Evolutionary conservation across 2,797 vertebrate species (phyloP), one percentile per base, ranked within the genome.

Genomic region (Melanotaenia nigrans): DNA sequence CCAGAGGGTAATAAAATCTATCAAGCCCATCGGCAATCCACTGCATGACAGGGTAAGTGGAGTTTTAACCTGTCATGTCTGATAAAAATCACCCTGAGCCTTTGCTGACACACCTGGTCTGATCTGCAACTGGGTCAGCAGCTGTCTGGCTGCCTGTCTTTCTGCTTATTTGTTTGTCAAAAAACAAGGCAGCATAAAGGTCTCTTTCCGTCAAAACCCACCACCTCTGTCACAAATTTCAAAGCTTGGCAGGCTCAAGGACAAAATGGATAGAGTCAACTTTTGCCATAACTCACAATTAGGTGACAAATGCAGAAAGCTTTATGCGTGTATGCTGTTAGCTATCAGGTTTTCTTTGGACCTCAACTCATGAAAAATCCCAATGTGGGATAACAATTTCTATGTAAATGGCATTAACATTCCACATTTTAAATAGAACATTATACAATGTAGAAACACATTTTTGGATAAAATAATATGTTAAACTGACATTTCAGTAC

Each of bases 101-200:
- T 63, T 60, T 16, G 3, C 82, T 79, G 82, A 85, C 82, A 85
- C 81, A 86, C 84, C 85, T 86, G 85, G 73, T 78, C 82, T 74
- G 75, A 78, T 83, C 73, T 74, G 69, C 68, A 88, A 49, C 81
- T 82, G 76, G 71, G 82, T 89, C 85, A 86, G 82, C 85, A 82
- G 82, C 81, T 85, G 85, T 76, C 81, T 59, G 68, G 35, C 68
- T 11, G 67, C 8, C 75, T 4, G 32, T 69, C 76, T 63, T 13
- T 63, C 75, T 79, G 63, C 56, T 54, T 62, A 73, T 78, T 42
- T 69, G 54, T 78, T 56, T 60, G 73, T 86, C 70, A 68, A 51
- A 67, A 49, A 32, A 64, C 61, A 67, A 40, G n/a, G 38, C 38
- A 36, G 30, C 20, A 59, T 36, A 36, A 61, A 76, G 56, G 42